Evolutionary conservation across 2,888 invertebrate genomes (phyloP), one percentile per base, ranked within the genome.

Genomic region (Polydrusus pterygomalis): DNA sequence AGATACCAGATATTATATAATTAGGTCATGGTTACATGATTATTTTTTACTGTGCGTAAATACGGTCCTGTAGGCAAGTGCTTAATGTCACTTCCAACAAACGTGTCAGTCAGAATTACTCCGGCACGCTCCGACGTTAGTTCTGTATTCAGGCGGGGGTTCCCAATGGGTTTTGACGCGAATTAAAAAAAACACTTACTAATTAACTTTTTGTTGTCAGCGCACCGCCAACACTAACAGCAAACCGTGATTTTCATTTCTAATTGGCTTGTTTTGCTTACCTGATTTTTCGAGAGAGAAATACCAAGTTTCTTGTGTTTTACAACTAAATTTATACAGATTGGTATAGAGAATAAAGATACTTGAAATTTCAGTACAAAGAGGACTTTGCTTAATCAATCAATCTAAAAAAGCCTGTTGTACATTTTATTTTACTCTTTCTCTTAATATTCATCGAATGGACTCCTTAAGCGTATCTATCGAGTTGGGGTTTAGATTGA

Each of bases 1-100:
- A 30, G 5, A 7, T 30, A 30, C 30, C 30, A 30, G 5, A n/a
- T n/a, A n/a, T n/a, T n/a, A n/a, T n/a, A n/a, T n/a, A n/a, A n/a
- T n/a, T n/a, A 10, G 34, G 34, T 34, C 34, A 34, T 9, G 34
- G 30, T 30, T 30, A 30, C 30, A 30, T 30, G 30, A 7, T n/a
- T n/a, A n/a, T n/a, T n/a, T n/a, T n/a, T 25, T 9, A 34, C 2
- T 7, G 34, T 56, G 58, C 45, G 38, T 54, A 58, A 70, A 25
- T 20, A 64, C 65, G 65, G 58, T 47, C 60, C 64, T 75, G 64
- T 70, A 30, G 51, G 43, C 70, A 60, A 75, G 75, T 65, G 45
- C 70, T 75, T 75, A 70, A 65, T 63, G 75, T 75, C 75, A 70
- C 56, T 65, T 47, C 70, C 64, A 74, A 74, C 73, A 74, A 74